Conservation (phyloP, 2,797 vertebrate species). For the Sebastes minor region DNA sequence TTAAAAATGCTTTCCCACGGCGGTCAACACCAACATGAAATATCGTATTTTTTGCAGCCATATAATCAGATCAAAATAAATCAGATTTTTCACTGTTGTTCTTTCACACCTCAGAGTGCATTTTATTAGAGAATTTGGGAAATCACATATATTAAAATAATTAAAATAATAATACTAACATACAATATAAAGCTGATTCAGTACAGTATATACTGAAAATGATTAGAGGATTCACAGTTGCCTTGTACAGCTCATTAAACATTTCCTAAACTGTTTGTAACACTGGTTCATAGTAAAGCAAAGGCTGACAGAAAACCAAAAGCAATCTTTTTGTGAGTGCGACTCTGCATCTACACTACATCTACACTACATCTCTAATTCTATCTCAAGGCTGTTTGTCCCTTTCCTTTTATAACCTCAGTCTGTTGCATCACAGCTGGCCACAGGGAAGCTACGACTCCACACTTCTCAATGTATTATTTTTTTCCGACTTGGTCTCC, state of each 20-base stretch:
- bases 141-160: not conserved
- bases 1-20: conserved; percentile 13
- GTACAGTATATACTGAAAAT: not conserved
- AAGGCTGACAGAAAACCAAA: not conserved
- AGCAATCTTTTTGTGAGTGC: not conserved
- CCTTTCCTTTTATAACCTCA: not conserved
- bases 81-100: not conserved
- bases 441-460: not conserved
- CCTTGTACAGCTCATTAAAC: not conserved
- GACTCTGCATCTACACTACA: too few species aligned
- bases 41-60: not conserved
- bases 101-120: not conserved
- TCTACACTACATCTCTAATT: not conserved
- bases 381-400: not conserved
- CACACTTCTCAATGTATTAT: not conserved
- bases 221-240: not conserved
- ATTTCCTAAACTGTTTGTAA: not conserved
- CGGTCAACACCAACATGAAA: not conserved
- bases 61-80: not conserved
- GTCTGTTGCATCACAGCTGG: conserved; percentile 21
- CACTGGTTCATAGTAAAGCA: not conserved
- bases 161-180: too few species aligned
- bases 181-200: not conserved
- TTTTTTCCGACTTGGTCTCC: not conserved
- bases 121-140: not conserved